Conservation (phyloP, 2,113 vertebrate species). For the Rhagologus leucostigma region DNA sequence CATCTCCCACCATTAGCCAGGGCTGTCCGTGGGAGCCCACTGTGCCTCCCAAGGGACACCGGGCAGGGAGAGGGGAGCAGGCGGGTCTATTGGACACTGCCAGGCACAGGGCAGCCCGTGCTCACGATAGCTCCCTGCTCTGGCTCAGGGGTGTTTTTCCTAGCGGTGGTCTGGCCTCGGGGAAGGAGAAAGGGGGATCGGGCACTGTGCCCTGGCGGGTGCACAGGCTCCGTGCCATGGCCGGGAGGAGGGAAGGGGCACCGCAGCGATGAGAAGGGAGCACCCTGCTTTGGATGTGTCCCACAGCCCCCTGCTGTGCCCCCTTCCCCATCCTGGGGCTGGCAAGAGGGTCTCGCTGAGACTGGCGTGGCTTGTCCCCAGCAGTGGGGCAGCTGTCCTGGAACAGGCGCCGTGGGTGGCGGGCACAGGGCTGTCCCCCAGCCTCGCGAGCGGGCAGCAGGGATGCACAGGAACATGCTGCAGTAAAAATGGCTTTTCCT, state of each 20-base stretch:
- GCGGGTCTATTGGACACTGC: rapidly evolving
- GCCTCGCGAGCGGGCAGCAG: not conserved
- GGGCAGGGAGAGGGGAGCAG: not conserved
- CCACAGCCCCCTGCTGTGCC: rapidly evolving
- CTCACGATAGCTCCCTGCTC: rapidly evolving
- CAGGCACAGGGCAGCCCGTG: not conserved
- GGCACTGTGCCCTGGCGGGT: rapidly evolving
- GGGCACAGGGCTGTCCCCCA: not conserved
- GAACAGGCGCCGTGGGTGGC: rapidly evolving
- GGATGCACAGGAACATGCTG: not conserved
- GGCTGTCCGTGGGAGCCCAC: not conserved
- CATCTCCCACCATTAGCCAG: not conserved
- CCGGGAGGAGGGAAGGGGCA: not conserved
- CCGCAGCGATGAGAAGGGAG: rapidly evolving
- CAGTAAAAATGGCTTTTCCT: not conserved
- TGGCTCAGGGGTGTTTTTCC: not conserved
- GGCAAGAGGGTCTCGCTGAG: rapidly evolving
- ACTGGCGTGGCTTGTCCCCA: not conserved
- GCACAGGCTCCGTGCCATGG: rapidly evolving
- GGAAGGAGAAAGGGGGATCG: not conserved
- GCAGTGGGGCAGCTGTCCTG: not conserved
- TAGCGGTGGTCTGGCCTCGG: rapidly evolving
- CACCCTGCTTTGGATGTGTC: not conserved
- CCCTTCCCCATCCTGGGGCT: not conserved
- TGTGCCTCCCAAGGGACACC: rapidly evolving